Base-by-base conservation (phyloP, 2,113 vertebrate genomes). In the Echinops telfairi region DNA sequence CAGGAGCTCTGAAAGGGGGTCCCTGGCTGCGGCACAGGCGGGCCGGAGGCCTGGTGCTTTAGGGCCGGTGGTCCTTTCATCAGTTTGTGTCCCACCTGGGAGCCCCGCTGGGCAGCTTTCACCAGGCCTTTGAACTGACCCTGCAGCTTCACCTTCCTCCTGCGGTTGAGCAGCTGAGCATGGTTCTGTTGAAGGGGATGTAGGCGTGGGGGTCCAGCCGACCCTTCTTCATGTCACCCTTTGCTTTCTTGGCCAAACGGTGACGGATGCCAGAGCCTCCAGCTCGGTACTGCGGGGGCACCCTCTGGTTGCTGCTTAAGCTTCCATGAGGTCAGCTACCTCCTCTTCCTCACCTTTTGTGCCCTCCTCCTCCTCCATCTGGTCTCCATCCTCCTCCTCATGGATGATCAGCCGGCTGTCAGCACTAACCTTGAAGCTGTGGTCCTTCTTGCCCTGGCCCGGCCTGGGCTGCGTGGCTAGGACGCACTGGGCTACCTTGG, bases 91-190 rank as follows among this genome's bases (percentile, higher is more conserved):
- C 99, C 99, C 0, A 98, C 98, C 88, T 97, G 98, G 31, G 99
- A 99, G 86, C 99, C 99, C 0, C 98, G 99, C 97, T 99, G 98
- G 70, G 99, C 98, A 60, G 99, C 99, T 97, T 97, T 98, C 96
- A 99, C 99, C 98, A 99, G 98, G 68, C 99, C 99, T 97, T 99
- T 99, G 97, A 99, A 99, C 97, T 99, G 99, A n/a, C 99, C 99
- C 92, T 99, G 99, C 88, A 99, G 98, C 96, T 99, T 99, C 0
- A 98, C 98, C 73, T 98, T 98, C 94, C 99, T 99, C 98, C 99
- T 99, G 96, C 58, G 22, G 88, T 20, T n/a, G n/a, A n/a, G 97
- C 98, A 98, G 97, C 99, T 99, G 83, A 99, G 99, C 95, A 98
- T 98, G 80, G 98, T 96, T 97, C 98, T 99, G 96, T 98, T 99